Percentiles rank a stretch among this genome's conserved stretches.
Conservation (phyloP, 2,888 invertebrate genomes). For the Acronicta leporina region DNA sequence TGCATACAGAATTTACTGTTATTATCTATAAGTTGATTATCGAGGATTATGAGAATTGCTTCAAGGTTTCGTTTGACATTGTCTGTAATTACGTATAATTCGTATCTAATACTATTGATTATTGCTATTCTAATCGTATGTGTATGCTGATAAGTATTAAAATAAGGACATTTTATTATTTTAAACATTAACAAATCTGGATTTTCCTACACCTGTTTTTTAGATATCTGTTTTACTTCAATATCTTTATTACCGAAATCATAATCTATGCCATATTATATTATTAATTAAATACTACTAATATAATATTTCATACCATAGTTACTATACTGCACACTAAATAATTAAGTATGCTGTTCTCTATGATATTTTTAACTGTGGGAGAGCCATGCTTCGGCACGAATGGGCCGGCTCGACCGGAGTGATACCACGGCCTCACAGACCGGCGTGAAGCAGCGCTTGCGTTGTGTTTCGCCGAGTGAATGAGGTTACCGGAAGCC, state of each 20-base stretch:
- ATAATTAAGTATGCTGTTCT: too few species aligned
- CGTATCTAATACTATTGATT: conserved; percentile 19
- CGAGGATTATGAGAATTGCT: conserved; percentile 14
- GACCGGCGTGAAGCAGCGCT: too few species aligned
- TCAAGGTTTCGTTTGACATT: conserved; percentile 32
- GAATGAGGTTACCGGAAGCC: too few species aligned
- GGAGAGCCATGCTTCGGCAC: too few species aligned
- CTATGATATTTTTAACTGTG: too few species aligned
- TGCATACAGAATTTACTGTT: conserved; percentile 22
- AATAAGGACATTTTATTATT: not conserved
- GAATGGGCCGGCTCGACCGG: too few species aligned
- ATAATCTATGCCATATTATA: too few species aligned
- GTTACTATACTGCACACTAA: too few species aligned
- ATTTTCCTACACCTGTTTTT: not conserved
- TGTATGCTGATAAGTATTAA: not conserved
- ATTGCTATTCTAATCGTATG: conserved; percentile 12
- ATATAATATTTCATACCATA: too few species aligned
- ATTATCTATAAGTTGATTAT: conserved; percentile 32
- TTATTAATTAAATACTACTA: too few species aligned
- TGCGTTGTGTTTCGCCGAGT: too few species aligned
- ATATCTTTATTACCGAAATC: not conserved
- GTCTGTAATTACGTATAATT: conserved; percentile 4
- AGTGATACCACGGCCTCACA: too few species aligned
- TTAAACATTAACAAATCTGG: not conserved
- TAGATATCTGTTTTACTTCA: not conserved